These are phyloP conservation scores for Temnopleurus reevesii DNA, from an alignment of 53 echinoderm and acorn worm genomes.

Conservation along the genomic window DNA sequence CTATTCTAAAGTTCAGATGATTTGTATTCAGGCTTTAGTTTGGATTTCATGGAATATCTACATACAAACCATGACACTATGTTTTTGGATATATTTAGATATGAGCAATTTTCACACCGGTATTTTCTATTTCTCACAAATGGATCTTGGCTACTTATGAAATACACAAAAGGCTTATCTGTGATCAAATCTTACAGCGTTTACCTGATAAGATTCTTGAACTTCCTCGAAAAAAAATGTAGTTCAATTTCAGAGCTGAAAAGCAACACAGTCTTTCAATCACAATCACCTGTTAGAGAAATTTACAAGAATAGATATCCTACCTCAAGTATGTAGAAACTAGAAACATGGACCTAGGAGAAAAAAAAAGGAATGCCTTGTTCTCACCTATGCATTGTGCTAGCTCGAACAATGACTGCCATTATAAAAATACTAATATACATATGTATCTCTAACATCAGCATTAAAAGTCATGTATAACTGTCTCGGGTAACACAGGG, in stretches of 20 bases:
- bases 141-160: background rate
- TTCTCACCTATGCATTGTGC: background rate
- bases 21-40: background rate
- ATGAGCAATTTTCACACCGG: no score
- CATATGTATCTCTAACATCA: no score
- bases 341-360: background rate
- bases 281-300: constrained; percentile 11
- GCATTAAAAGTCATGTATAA: no score
- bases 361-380: background rate
- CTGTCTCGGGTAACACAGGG: no score
- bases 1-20: no score
- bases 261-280: background rate
- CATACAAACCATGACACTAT: background rate
- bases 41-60: background rate
- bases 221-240: background rate
- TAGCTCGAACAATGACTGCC: background rate
- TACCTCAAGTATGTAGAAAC: background rate
- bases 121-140: background rate
- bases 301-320: constrained; percentile 5
- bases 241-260: constrained; percentile 6
- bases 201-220: constrained; percentile 7
- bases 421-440: background rate
- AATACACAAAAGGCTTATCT: background rate
- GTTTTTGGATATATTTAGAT: no score
- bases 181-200: background rate